Conservation (phyloP, 2,888 invertebrate genomes). For the Diarsia rubi region DNA sequence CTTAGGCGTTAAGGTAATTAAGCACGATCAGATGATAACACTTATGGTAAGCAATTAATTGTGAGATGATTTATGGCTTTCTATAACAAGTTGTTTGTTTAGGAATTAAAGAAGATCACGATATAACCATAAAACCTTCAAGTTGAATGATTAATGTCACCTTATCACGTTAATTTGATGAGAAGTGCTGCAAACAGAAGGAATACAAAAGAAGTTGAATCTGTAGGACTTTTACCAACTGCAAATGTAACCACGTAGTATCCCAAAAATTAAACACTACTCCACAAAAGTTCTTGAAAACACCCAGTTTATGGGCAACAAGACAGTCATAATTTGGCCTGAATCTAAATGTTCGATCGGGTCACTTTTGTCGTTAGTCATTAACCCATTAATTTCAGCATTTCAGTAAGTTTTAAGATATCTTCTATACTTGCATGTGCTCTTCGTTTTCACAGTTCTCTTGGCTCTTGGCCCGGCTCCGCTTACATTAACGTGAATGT, state of each 20-base stretch:
- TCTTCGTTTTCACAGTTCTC: conserved; percentile 3
- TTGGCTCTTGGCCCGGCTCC: conserved; percentile 16
- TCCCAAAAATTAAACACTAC: neutral
- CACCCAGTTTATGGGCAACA: neutral
- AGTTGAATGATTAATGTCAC: conserved; percentile 20
- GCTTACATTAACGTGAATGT: neutral
- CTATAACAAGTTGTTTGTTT: conserved; percentile 46
- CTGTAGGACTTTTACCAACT: too few relatives aligned
- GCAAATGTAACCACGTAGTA: neutral
- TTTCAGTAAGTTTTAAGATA: neutral
- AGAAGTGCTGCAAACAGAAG: neutral
- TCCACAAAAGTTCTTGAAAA: neutral
- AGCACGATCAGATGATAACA: conserved; percentile 59
- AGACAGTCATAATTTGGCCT: neutral
- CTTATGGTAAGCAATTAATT: conserved; percentile 51
- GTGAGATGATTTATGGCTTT: conserved; percentile 53
- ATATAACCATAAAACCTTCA: conserved; percentile 36
- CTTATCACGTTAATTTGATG: neutral
- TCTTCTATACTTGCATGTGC: neutral
- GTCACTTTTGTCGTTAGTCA: neutral
- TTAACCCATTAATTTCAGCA: neutral
- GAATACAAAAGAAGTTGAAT: neutral
- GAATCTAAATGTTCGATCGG: neutral
- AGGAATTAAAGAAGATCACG: conserved; percentile 47
- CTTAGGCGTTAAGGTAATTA: conserved; percentile 58